A percentile compares a stretch with the other conserved stretches of the same genome.
These are phyloP conservation scores for Atherinosoma microstoma DNA, from an alignment of 2,797 vertebrate genomes.

Conservation along the genomic window DNA sequence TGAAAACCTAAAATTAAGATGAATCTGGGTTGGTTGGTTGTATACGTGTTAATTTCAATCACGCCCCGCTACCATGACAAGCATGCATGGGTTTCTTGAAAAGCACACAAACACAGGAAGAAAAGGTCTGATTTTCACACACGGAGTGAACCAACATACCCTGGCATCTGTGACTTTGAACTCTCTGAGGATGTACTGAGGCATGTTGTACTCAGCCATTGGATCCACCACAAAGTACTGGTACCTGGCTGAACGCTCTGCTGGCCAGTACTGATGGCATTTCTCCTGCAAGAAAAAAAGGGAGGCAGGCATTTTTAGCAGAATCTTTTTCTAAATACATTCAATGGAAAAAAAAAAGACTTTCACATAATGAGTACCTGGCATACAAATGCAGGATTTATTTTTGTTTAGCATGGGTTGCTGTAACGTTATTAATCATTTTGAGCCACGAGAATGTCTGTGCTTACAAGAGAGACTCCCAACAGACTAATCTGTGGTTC, in stretches of 20 bases:
- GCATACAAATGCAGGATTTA: conserved; percentile 7
- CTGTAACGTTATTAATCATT: conserved; percentile 43
- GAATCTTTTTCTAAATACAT: conserved; percentile 18
- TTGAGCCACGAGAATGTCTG: conserved; percentile 33
- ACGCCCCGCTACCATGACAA: background rate
- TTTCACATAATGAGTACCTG: conserved; percentile 18
- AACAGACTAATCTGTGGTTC: conserved; percentile 37
- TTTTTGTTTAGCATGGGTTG: conserved; percentile 11
- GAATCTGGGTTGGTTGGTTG: conserved; percentile 38
- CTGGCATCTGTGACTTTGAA: conserved; percentile 99
- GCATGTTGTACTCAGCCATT: conserved; percentile 99
- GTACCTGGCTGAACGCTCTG: conserved; percentile 95
- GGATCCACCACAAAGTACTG: conserved; percentile 99
- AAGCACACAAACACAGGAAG: conserved; percentile 2
- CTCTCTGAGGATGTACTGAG: conserved; percentile 97
- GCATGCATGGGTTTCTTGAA: background rate
- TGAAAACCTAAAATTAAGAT: conserved; percentile 48
- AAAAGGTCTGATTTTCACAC: conserved; percentile 7
- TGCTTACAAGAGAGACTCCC: conserved; percentile 30
- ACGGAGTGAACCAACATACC: conserved; percentile 75
- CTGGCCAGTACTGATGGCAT: conserved; percentile 98
- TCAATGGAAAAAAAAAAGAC: background rate
- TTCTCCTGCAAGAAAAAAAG: conserved; percentile 87
- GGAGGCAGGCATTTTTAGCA: conserved; percentile 5
- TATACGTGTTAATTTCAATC: conserved; percentile 45